These are phyloP conservation scores for Noturus placidus DNA, from an alignment of 2,113 vertebrate species.

Conservation along the genomic window DNA sequence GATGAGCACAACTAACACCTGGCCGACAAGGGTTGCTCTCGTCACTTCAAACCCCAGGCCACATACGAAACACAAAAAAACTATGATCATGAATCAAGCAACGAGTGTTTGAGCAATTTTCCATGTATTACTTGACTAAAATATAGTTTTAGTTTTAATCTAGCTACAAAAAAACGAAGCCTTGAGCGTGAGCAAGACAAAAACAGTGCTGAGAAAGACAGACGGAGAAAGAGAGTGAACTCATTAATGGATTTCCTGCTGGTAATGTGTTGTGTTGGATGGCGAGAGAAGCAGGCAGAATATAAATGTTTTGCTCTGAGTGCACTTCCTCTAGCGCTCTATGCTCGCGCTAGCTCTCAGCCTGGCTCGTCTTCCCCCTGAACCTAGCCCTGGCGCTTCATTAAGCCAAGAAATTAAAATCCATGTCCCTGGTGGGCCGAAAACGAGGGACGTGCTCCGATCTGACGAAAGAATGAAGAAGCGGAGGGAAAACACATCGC, in stretches of 20 bases:
- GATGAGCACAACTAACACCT: not conserved
- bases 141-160: too few relatives aligned
- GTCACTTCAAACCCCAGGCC: not conserved
- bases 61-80: not conserved
- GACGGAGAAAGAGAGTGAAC: slow-evolving; percentile 33
- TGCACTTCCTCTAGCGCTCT: slow-evolving; percentile 33
- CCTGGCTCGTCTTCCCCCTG: slow-evolving; percentile 53
- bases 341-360: not conserved
- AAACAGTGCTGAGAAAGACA: slow-evolving; percentile 24
- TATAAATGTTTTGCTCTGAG: slow-evolving; percentile 45
- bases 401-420: slow-evolving; percentile 80
- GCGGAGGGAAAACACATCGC: slow-evolving; percentile 44
- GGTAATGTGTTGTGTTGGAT: slow-evolving; percentile 43
- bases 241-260: slow-evolving; percentile 41
- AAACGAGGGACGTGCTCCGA: slow-evolving; percentile 43
- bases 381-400: slow-evolving; percentile 65
- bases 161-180: not conserved
- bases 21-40: not conserved
- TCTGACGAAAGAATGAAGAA: slow-evolving; percentile 33
- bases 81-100: not conserved
- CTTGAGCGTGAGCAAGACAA: not conserved
- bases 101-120: not conserved
- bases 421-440: slow-evolving; percentile 58
- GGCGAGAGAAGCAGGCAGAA: slow-evolving; percentile 18
- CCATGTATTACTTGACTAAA: not conserved